Evolutionary conservation across 2,888 invertebrate species (phyloP), one percentile per base, ranked within the genome.

Genomic region (Drosophila merina): DNA sequence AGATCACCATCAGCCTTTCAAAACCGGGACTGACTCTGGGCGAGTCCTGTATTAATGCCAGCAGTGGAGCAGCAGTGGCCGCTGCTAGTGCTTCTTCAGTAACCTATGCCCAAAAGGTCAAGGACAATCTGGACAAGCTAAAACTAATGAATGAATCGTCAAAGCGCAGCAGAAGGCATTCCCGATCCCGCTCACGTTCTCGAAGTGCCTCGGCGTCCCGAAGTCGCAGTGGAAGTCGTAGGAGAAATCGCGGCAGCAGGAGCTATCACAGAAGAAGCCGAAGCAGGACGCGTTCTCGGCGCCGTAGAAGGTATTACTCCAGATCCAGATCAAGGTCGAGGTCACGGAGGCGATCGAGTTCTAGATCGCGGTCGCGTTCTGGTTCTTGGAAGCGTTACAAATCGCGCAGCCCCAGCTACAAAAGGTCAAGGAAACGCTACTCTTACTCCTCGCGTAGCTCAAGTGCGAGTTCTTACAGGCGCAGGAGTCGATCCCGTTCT

Each of bases 41-140:
- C 2, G 89, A 86, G 38, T 81, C 82, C 0, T 88, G 90, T 57
- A 81, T 86, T 0, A 89, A 82, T 40, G 85, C 89, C 1, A 89
- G 77, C 42, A 78, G 68, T 10, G 75, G 77, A 42, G 77, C 77
- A 10, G 73, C 79, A 4, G 56, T 73, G n/a, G 73, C 72, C 0
- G 72, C 76, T 1, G 66, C 77, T 5, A 55, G 72, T 8, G 63
- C 68, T 0, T 48, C 72, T 0, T 76, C 77, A 3, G 75, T 85
- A 8, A 92, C 93, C 0, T 93, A 93, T 81, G 93, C 93, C 0
- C 93, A 93, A 76, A 93, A 93, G 79, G 92, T 93, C 1, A 93
- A 93, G 77, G 90, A 91, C 30, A 92, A 92, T 89, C 84, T 90
- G 82, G 93, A 86, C 77, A 92, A 90, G 47, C 84, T 86, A 68